Evolutionary conservation across 2,113 vertebrate species (phyloP).

Genomic region (Strix aluco): DNA sequence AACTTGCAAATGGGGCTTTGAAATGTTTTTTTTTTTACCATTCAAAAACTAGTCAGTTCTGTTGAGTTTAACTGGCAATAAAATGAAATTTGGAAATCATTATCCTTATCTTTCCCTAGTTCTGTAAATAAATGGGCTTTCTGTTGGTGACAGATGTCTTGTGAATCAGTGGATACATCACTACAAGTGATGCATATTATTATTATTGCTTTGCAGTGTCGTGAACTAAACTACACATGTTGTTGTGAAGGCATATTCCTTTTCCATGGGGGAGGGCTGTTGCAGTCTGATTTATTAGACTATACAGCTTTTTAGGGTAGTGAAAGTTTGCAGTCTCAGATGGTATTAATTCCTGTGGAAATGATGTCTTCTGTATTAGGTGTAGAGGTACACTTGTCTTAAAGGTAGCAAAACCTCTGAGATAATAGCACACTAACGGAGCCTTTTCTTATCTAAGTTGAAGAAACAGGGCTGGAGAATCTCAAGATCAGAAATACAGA

Average conservation of each 20-base stretch:
- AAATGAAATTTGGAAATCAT: background rate
- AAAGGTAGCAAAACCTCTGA: background rate
- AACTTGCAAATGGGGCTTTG: background rate
- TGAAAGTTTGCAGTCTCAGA: background rate
- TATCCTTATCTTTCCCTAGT: slow-evolving; percentile 4
- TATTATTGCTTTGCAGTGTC: background rate
- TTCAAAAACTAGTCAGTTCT: background rate
- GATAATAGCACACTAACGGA: background rate
- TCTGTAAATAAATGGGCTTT: background rate
- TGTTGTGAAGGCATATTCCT: background rate
- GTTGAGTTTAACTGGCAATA: background rate
- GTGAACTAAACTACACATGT: background rate
- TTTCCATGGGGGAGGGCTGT: background rate
- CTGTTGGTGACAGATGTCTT: slow-evolving; percentile 17
- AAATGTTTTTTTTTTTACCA: background rate
- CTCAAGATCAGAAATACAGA: background rate
- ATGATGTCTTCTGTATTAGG: background rate
- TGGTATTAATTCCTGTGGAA: background rate
- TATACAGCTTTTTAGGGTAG: background rate
- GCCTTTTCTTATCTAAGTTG: background rate
- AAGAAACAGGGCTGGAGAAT: background rate
- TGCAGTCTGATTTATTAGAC: background rate
- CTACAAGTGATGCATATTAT: background rate
- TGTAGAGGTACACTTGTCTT: background rate
- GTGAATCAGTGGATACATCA: too few relatives aligned